Percentiles rank a stretch among this genome's conserved stretches.
These are phyloP conservation scores for Nipponacmea schrenckii DNA, from an alignment of 2,888 invertebrate genomes.

Conservation along the genomic window DNA sequence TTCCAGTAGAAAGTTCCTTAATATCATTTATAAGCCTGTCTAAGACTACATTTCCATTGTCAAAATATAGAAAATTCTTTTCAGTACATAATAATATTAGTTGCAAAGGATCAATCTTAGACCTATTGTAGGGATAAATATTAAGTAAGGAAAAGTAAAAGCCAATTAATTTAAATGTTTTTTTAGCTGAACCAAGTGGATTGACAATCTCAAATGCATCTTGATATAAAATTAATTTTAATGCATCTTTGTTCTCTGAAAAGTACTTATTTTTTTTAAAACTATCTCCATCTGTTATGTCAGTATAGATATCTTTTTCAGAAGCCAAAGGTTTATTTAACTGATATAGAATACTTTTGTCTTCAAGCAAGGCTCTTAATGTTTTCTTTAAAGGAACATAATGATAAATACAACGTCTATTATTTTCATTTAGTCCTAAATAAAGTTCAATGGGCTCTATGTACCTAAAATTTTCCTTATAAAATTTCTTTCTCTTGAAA, in stretches of 20 bases:
- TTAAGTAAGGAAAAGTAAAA: not conserved
- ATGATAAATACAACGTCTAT: not conserved
- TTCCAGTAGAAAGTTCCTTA: constrained; percentile 7
- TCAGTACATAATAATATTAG: not conserved
- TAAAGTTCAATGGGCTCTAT: not conserved
- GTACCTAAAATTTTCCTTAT: not conserved
- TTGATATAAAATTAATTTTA: constrained; percentile 1
- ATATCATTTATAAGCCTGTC: not conserved
- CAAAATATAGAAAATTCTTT: constrained; percentile 4
- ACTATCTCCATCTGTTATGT: not conserved
- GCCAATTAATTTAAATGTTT: constrained; percentile 3
- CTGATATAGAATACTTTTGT: not conserved
- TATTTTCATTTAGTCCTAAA: not conserved
- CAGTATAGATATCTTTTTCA: not conserved
- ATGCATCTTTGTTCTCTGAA: not conserved
- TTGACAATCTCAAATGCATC: constrained; percentile 3
- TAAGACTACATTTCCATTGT: constrained; percentile 4
- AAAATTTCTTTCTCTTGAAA: not conserved
- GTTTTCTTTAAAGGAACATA: not conserved
- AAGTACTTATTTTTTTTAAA: not conserved
- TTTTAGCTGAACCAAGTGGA: not conserved
- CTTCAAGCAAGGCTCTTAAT: not conserved
- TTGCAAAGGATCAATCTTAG: constrained; percentile 3
- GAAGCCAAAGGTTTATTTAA: not conserved
- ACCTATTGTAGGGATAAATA: not conserved